Percentiles rank a stretch among this genome's conserved stretches.
Conservation (phyloP, 2,797 vertebrate genomes). For the Danio albolineatus region DNA sequence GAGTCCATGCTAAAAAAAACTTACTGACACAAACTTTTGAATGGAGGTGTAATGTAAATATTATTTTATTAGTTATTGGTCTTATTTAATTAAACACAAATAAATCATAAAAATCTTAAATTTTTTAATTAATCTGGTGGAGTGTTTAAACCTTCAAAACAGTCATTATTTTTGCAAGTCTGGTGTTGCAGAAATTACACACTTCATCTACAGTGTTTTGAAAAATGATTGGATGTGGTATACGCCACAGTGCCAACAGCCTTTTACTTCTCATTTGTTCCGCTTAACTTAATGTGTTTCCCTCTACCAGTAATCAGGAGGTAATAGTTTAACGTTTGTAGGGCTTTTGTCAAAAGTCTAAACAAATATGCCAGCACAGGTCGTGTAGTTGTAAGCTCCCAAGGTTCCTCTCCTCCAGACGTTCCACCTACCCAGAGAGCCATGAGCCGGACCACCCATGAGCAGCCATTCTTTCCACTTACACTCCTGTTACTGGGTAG, state of each 20-base stretch:
- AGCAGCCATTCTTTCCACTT: conserved; percentile 53
- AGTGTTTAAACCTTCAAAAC: neutral
- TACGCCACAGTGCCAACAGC: neutral
- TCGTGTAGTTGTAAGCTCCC: conserved; percentile 28
- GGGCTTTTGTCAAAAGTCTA: conserved; percentile 9
- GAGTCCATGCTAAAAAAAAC: too few relatives aligned
- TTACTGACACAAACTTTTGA: too few relatives aligned
- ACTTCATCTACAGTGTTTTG: conserved; percentile 7
- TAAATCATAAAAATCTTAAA: too few relatives aligned
- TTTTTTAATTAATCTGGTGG: too few relatives aligned
- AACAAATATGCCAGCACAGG: conserved; percentile 16
- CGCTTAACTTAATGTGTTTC: conserved; percentile 2
- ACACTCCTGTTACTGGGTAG: conserved; percentile 44
- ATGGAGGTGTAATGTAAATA: too few relatives aligned
- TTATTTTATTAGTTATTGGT: too few relatives aligned
- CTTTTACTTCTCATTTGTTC: neutral
- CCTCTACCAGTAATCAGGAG: neutral
- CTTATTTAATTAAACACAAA: too few relatives aligned
- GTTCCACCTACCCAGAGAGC: conserved; percentile 53
- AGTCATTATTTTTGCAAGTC: neutral
- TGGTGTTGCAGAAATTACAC: neutral
- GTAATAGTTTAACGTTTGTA: conserved; percentile 11
- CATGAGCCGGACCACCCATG: conserved; percentile 65
- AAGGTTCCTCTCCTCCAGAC: conserved; percentile 52
- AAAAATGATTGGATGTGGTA: conserved; percentile 9